Conservation (phyloP, 2,888 invertebrate genomes). For the Ernsta delagoae region DNA sequence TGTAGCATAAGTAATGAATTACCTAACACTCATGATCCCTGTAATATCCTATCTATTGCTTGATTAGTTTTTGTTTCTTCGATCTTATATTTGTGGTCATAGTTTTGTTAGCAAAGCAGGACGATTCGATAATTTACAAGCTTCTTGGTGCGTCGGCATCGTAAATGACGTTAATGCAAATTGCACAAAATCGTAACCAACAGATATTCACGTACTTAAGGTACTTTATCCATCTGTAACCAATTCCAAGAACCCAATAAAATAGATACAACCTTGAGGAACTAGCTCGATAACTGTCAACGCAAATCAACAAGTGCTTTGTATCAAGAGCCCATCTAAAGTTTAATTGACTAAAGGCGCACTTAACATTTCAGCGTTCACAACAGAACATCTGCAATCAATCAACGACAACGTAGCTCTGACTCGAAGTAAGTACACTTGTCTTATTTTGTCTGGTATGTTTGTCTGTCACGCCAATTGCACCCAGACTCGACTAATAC, state of each 20-base stretch:
- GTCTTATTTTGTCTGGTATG: conserved; percentile 64
- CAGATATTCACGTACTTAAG: background rate
- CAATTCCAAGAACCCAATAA: background rate
- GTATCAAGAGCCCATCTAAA: conserved; percentile 16
- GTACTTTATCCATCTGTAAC: no score
- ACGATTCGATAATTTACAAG: no score
- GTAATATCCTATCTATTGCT: no score
- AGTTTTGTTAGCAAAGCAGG: no score
- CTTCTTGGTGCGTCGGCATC: no score
- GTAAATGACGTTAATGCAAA: no score
- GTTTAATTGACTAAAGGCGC: conserved; percentile 34
- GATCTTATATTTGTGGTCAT: no score
- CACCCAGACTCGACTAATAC: conserved; percentile 43
- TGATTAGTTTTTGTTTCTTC: no score
- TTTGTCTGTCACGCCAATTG: conserved; percentile 62
- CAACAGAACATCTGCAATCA: conserved; percentile 47
- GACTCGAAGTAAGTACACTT: conserved; percentile 18
- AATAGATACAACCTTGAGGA: background rate
- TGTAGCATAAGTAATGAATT: no score
- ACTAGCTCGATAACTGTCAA: conserved; percentile 23
- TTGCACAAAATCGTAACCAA: no score
- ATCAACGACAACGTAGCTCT: conserved; percentile 41
- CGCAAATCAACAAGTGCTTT: conserved; percentile 6
- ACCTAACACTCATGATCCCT: no score
- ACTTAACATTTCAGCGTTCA: conserved; percentile 31